Base-by-base conservation (phyloP, 2,113 vertebrate genomes). In the Puffinus mauretanicus region DNA sequence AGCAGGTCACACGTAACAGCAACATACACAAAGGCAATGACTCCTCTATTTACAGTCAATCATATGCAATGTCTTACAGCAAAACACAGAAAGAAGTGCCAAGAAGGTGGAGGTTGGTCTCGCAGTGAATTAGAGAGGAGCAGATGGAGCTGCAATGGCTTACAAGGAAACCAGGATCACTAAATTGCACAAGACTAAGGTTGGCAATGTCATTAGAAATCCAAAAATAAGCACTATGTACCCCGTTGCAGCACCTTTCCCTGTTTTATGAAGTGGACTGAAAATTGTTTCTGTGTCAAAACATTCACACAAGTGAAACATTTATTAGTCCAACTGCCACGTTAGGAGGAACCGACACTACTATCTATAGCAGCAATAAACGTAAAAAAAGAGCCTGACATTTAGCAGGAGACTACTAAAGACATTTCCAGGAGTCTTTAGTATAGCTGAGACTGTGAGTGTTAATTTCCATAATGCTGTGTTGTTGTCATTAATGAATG, bases 391-490 rank as follows among this genome's bases (percentile, higher is more conserved):
- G 36, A 81, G 77, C 25, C 78, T 93, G 79, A 52, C 32, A 67
- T 61, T 69, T 71, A 75, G 62, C 79, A 81, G 81, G 61, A 80
- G 44, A 60, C 60, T 13, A 76, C 52, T 77, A 4, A n/a, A 88
- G 71, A 34, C 58, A 57, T 21, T 57, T 69, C 27, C 62, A 90
- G 66, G 13, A 83, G 66, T 88, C 46, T 79, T 78, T 54, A 79
- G 52, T 34, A 27, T 60, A 85, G 90, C 86, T 75, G 69, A 86
- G 94, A 61, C 69, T 26, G 27, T 24, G 72, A 73, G 65, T 3
- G 61, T 20, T 95, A 58, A 94, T 97, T 95, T 93, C 82, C 83
- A 83, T 65, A 92, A 81, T 4, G 66, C 62, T 26, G 30, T 79
- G 60, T 26, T 94, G 82, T 85, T 89, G 94, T 46, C 77, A 79